Conservation (phyloP, 2,113 vertebrate genomes). For the Proterorhinus semilunaris region DNA sequence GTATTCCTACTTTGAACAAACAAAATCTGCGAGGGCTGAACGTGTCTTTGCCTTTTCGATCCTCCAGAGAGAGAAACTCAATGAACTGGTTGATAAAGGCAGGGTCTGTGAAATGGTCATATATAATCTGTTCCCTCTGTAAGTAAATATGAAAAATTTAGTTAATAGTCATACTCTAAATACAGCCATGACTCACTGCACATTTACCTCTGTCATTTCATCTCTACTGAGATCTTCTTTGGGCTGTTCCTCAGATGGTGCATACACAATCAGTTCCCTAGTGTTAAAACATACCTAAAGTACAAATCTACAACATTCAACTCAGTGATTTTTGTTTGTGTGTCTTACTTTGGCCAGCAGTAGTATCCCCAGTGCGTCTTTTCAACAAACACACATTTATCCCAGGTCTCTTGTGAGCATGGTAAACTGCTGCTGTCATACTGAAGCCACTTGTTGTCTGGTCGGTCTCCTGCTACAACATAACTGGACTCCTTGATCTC, state of each 20-base stretch:
- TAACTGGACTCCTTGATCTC: constrained; percentile 62
- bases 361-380: constrained; percentile 99
- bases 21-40: constrained; percentile 97
- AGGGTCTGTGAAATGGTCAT: constrained; percentile 92
- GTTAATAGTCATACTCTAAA: background rate
- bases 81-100: constrained; percentile 93
- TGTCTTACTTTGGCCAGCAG: constrained; percentile 91
- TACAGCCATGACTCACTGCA: background rate
- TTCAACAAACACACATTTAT: constrained; percentile 87
- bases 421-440: constrained; percentile 87
- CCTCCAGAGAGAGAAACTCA: constrained; percentile 95
- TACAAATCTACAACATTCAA: background rate
- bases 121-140: constrained; percentile 93
- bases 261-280: constrained; percentile 91
- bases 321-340: too few relatives aligned
- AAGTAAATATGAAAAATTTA: constrained; percentile 20
- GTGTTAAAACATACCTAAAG: constrained; percentile 10
- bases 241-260: constrained; percentile 86
- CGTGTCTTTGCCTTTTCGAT: constrained; percentile 98
- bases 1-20: constrained; percentile 89
- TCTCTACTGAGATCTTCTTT: constrained; percentile 84
- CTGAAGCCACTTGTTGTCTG: constrained; percentile 93
- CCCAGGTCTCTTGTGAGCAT: constrained; percentile 86
- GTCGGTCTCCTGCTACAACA: constrained; percentile 84
- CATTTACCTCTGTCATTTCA: constrained; percentile 88